These are phyloP conservation scores for Palloptera scutellata DNA, from an alignment of 2,888 invertebrate species.

Conservation along the genomic window DNA sequence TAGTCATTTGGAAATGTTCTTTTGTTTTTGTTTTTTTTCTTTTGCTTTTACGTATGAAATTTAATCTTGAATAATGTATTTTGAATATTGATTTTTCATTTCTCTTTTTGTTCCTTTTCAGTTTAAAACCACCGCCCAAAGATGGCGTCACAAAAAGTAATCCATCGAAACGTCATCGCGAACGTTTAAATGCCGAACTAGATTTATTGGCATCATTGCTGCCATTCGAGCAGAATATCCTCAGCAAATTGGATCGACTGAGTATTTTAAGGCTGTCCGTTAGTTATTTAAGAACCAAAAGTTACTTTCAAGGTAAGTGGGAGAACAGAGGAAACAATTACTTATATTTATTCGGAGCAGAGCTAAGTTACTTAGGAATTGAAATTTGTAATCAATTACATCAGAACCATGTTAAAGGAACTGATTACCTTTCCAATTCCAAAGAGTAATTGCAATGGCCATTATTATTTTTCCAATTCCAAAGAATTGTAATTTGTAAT, in stretches of 20 bases:
- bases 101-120: conserved; percentile 65
- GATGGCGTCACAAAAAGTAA: conserved; percentile 96
- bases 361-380: no score
- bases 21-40: no score
- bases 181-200: conserved; percentile 96
- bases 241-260: conserved; percentile 96
- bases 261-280: conserved; percentile 97
- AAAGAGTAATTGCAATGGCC: no score
- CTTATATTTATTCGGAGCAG: not conserved
- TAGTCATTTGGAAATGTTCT: no score
- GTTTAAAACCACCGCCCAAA: conserved; percentile 93
- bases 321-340: not conserved
- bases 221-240: conserved; percentile 97
- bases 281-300: conserved; percentile 97
- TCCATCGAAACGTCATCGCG: conserved; percentile 97
- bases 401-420: no score
- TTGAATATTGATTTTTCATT: no score
- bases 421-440: no score
- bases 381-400: no score
- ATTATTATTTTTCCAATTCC: no score
- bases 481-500: no score
- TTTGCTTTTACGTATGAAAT: no score
- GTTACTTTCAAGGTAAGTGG: conserved; percentile 97
- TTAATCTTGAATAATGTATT: no score
- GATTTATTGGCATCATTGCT: conserved; percentile 94